phyloP scores from a whole-genome alignment of 2,797 vertebrate species.

The Labroides dimidiatus region DNA sequence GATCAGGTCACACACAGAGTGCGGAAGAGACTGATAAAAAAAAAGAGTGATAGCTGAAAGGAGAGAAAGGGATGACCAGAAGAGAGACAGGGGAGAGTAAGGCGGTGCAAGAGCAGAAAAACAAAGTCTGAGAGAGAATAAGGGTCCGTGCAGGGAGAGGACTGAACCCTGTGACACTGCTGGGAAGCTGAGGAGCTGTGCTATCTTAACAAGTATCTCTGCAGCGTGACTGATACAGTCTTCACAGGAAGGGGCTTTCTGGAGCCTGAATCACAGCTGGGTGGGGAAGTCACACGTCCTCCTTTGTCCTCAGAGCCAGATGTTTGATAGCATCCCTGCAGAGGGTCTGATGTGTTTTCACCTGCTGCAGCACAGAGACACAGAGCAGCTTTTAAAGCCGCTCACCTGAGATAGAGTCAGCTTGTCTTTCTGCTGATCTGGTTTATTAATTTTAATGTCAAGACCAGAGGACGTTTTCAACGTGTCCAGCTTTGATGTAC shows the following conservation, averaged over 20 bases:
- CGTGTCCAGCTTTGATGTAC: too few relatives aligned
- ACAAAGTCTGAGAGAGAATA: conserved; percentile 16
- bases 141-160: conserved; percentile 22
- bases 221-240: background rate
- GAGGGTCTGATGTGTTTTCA: background rate
- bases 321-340: conserved; percentile 24
- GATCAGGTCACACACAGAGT: conserved; percentile 37
- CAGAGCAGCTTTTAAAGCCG: background rate
- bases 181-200: background rate
- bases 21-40: conserved; percentile 10
- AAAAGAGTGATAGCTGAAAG: conserved; percentile 4
- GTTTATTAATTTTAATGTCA: too few relatives aligned
- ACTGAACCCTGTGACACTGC: conserved; percentile 56
- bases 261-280: conserved; percentile 15
- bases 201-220: conserved; percentile 14
- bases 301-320: conserved; percentile 18
- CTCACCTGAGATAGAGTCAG: background rate
- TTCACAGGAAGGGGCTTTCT: background rate
- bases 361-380: background rate
- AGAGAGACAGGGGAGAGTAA: conserved; percentile 4
- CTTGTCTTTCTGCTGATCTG: background rate
- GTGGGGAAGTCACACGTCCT: background rate
- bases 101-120: conserved; percentile 44
- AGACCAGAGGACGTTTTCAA: too few relatives aligned
- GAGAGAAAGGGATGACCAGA: conserved; percentile 22